Conservation (phyloP, 2,888 invertebrate genomes). For the Nymphalis polychloros region DNA sequence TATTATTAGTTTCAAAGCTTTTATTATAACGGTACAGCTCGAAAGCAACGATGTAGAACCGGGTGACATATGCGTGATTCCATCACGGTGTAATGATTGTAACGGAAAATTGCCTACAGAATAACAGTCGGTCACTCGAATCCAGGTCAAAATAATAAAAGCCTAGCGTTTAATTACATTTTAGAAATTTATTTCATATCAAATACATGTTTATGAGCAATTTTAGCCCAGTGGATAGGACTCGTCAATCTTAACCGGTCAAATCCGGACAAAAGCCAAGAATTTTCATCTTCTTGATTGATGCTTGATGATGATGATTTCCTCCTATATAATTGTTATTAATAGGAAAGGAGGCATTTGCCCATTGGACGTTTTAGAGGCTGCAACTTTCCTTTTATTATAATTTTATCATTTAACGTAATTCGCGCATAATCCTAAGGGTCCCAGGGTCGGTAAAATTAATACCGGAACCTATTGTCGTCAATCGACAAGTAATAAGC, state of each 20-base stretch:
- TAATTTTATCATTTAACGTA: background rate
- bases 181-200: slow-evolving; percentile 5
- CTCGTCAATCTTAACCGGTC: background rate
- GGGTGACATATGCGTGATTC: slow-evolving; percentile 59
- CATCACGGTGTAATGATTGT: slow-evolving; percentile 44
- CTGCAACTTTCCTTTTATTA: no score
- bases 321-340: no score
- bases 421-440: background rate
- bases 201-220: no score
- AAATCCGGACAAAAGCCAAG: background rate
- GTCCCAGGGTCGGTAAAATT: background rate
- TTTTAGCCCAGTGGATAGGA: no score
- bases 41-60: slow-evolving; percentile 52
- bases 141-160: slow-evolving; percentile 40
- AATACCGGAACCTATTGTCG: slow-evolving; percentile 54
- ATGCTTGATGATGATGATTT: no score
- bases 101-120: slow-evolving; percentile 55
- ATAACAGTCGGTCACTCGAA: slow-evolving; percentile 40
- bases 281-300: no score
- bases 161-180: background rate
- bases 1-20: slow-evolving; percentile 26
- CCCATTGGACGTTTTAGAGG: background rate
- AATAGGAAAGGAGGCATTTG: no score
- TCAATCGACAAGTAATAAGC: slow-evolving; percentile 58
- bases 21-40: slow-evolving; percentile 40